phyloP scores from a whole-genome alignment of 2,113 vertebrate genomes.

The Baryphthengus martii region DNA sequence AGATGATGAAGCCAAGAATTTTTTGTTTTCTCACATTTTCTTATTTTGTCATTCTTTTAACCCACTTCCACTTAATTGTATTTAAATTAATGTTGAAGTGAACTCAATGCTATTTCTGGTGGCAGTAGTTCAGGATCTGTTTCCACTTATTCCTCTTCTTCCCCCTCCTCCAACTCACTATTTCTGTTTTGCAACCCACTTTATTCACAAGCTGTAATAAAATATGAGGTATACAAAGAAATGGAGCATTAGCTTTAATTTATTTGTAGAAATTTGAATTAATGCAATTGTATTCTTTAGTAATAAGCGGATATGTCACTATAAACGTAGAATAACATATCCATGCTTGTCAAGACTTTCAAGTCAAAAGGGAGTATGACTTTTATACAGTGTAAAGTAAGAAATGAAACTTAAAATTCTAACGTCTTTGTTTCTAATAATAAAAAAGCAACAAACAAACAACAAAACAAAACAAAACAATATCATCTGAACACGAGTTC shows the following conservation, averaged over 20 bases:
- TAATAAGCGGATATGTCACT: neutral
- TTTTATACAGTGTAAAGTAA: neutral
- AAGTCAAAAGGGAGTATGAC: neutral
- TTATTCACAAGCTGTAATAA: neutral
- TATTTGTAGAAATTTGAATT: neutral
- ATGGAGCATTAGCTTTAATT: neutral
- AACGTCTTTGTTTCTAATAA: too few relatives aligned
- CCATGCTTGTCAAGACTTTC: neutral
- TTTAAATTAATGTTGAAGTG: neutral
- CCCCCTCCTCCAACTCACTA: neutral
- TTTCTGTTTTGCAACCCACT: neutral
- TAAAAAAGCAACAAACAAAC: too few relatives aligned
- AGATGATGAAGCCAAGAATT: neutral
- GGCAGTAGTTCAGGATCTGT: neutral
- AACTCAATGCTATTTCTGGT: neutral
- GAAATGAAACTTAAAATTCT: too few relatives aligned
- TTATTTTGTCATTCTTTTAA: conserved; percentile 3
- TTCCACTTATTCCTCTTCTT: neutral
- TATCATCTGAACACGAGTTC: too few relatives aligned
- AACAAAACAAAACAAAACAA: too few relatives aligned
- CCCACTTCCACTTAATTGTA: neutral
- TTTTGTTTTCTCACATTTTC: neutral
- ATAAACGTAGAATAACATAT: neutral
- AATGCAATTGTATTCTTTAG: neutral
- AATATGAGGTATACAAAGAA: neutral